These are phyloP conservation scores for Leptarthrus brevirostris DNA, from an alignment of 2,888 invertebrate genomes.

Conservation along the genomic window DNA sequence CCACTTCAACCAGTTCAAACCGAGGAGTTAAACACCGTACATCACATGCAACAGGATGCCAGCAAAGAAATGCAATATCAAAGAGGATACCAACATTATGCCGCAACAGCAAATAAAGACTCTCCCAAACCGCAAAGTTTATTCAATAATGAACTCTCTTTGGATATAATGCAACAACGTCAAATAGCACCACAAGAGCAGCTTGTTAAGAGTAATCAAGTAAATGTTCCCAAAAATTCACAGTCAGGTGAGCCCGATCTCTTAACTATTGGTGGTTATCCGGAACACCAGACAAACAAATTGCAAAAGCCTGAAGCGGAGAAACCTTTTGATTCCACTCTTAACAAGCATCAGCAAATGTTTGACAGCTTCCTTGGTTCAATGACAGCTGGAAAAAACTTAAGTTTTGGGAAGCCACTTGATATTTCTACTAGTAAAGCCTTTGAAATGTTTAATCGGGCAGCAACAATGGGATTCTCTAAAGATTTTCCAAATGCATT, in stretches of 20 bases:
- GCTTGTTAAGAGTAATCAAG: slow-evolving; percentile 3
- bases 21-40: slow-evolving; percentile 53
- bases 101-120: slow-evolving; percentile 50
- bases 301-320: slow-evolving; percentile 34
- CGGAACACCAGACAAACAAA: slow-evolving; percentile 46
- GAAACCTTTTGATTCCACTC: slow-evolving; percentile 35
- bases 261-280: slow-evolving; percentile 65
- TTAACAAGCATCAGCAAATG: slow-evolving; percentile 58
- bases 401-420: slow-evolving; percentile 57
- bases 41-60: slow-evolving; percentile 60
- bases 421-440: slow-evolving; percentile 65
- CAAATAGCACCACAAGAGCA: slow-evolving; percentile 31
- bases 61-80: slow-evolving; percentile 66
- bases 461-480: slow-evolving; percentile 65
- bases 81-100: slow-evolving; percentile 61
- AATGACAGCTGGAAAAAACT: slow-evolving; percentile 63
- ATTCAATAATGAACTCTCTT: slow-evolving; percentile 66
- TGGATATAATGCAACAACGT: slow-evolving; percentile 41
- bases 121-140: slow-evolving; percentile 67
- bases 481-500: slow-evolving; percentile 61
- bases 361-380: slow-evolving; percentile 65
- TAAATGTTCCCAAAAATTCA: slow-evolving; percentile 2
- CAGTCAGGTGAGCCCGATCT: slow-evolving; percentile 60
- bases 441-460: slow-evolving; percentile 67
- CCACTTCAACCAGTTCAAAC: slow-evolving; percentile 47